These are phyloP conservation scores for Machimus rusticus DNA, from an alignment of 2,888 invertebrate species.

Conservation along the genomic window DNA sequence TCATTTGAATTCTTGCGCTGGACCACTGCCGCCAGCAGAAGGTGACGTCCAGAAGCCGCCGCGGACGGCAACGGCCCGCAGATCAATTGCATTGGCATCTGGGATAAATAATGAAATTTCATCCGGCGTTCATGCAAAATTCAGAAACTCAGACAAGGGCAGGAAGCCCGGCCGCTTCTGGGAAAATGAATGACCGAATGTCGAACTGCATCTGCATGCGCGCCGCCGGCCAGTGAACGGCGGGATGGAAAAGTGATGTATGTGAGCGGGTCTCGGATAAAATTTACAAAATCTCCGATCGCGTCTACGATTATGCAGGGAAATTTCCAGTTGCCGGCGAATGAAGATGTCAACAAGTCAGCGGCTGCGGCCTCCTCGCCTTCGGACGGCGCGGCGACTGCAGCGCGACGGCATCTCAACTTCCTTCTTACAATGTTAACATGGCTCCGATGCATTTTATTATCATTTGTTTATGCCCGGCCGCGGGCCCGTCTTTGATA, in stretches of 20 bases:
- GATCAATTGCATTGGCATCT: neutral
- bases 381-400: neutral
- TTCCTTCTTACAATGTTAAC: constrained; percentile 7
- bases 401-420: neutral
- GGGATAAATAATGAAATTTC: neutral
- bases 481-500: neutral
- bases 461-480: neutral
- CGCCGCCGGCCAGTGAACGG: neutral
- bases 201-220: constrained; percentile 8
- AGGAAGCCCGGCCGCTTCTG: neutral
- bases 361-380: neutral
- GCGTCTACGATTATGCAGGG: constrained; percentile 1
- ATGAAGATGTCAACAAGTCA: constrained; percentile 29
- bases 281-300: constrained; percentile 17
- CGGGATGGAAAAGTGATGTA: constrained; percentile 4
- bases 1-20: neutral
- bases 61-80: neutral
- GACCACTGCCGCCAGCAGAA: neutral
- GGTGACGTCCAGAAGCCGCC: neutral
- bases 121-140: neutral
- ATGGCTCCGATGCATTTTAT: constrained; percentile 11
- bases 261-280: neutral
- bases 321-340: neutral
- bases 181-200: constrained; percentile 4
- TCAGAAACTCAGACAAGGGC: neutral